These are phyloP conservation scores for Acromyrmex echinatior DNA, from an alignment of 1,140 invertebrate genomes.

Conservation along the genomic window DNA sequence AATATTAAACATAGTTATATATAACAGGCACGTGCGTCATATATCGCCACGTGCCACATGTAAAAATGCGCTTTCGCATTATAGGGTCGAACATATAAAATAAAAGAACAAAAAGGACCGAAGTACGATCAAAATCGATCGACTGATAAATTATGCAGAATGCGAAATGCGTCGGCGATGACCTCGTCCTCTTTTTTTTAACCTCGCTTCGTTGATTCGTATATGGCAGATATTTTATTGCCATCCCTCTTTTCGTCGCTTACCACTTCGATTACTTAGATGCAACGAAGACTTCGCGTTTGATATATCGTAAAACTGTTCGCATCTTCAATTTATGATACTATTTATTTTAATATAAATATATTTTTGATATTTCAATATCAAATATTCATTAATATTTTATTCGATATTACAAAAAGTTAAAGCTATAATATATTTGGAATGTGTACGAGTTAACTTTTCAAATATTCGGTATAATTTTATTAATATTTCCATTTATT, in stretches of 20 bases:
- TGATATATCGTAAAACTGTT: not conserved
- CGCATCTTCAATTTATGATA: not conserved
- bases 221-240: conserved; percentile 13
- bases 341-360: conserved; percentile 15
- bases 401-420: not conserved
- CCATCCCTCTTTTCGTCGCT: not conserved
- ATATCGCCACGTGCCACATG: conserved; percentile 44
- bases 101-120: not conserved
- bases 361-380: not conserved
- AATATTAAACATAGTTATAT: conserved; percentile 33
- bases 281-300: too few species aligned
- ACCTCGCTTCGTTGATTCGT: not conserved
- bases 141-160: conserved; percentile 35
- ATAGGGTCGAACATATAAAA: not conserved
- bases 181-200: conserved; percentile 15
- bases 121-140: conserved; percentile 13
- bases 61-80: not conserved
- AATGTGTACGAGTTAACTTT: not conserved
- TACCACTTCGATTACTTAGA: not conserved
- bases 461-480: not conserved
- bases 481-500: not conserved
- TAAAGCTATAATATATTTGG: not conserved
- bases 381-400: not conserved
- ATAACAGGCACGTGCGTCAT: conserved; percentile 32
- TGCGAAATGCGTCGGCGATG: not conserved